phyloP scores from a whole-genome alignment of 2,797 vertebrate genomes.

The Neopelma chrysocephalum region DNA sequence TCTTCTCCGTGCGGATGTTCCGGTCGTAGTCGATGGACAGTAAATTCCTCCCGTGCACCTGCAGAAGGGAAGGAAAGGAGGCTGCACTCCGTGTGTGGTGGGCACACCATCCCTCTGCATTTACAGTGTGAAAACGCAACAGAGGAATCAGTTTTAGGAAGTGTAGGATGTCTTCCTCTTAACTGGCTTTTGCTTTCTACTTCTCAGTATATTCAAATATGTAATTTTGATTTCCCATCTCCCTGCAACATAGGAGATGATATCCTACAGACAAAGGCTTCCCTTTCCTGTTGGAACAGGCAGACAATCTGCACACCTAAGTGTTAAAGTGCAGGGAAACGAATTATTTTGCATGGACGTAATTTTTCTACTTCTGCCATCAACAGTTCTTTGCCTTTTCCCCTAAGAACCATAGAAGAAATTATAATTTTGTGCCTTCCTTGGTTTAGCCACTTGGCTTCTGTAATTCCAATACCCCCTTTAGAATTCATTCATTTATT shows the following conservation, averaged over 20 bases:
- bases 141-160: background rate
- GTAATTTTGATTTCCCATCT: background rate
- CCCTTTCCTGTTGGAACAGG: background rate
- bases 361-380: background rate
- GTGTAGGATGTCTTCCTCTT: fast-evolving
- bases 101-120: fast-evolving
- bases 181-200: background rate
- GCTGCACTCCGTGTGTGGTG: background rate
- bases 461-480: background rate
- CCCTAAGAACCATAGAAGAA: background rate
- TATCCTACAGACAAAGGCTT: background rate
- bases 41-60: conserved; percentile 96
- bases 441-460: background rate
- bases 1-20: conserved; percentile 97
- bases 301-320: background rate
- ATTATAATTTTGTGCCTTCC: background rate
- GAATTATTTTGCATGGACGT: background rate
- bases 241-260: background rate
- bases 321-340: background rate
- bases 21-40: conserved; percentile 98
- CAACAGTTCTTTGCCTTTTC: background rate
- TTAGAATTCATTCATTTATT: background rate
- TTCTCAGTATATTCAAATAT: fast-evolving
- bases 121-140: fast-evolving
- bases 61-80: background rate